Evolutionary conservation across 2,113 vertebrate genomes (phyloP).

Genomic region (Gallinago undulata): DNA sequence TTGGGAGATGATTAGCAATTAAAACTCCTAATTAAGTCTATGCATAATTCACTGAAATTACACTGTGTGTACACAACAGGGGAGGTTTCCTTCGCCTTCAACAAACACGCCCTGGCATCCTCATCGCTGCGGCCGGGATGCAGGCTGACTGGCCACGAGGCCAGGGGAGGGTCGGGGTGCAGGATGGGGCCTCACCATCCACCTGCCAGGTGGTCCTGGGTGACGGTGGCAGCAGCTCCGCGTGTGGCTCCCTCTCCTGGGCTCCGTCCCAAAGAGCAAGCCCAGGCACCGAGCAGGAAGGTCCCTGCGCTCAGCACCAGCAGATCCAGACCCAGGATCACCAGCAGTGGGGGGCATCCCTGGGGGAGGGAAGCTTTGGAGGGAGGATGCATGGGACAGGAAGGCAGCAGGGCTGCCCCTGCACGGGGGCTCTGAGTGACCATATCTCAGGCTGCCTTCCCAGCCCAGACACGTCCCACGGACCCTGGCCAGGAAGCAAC

Average conservation of each 20-base stretch:
- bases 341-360: not conserved
- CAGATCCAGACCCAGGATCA: accelerated
- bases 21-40: constrained; percentile 81
- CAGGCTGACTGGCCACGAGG: not conserved
- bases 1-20: constrained; percentile 80
- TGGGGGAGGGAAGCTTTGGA: not conserved
- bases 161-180: not conserved
- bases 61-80: constrained; percentile 73
- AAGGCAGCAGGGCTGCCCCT: not conserved
- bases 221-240: not conserved
- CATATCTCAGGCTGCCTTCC: accelerated
- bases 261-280: not conserved
- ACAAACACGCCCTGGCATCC: constrained; percentile 38
- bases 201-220: not conserved
- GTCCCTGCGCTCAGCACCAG: not conserved
- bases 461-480: not conserved
- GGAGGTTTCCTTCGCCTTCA: constrained; percentile 53
- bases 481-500: not conserved
- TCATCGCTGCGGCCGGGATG: not conserved
- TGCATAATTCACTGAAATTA: constrained; percentile 79
- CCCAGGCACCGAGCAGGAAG: not conserved
- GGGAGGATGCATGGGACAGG: not conserved
- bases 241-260: not conserved
- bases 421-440: not conserved
- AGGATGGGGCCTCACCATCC: not conserved